phyloP scores from a whole-genome alignment of 1,140 invertebrate genomes.

The Trichonephila clavata region DNA sequence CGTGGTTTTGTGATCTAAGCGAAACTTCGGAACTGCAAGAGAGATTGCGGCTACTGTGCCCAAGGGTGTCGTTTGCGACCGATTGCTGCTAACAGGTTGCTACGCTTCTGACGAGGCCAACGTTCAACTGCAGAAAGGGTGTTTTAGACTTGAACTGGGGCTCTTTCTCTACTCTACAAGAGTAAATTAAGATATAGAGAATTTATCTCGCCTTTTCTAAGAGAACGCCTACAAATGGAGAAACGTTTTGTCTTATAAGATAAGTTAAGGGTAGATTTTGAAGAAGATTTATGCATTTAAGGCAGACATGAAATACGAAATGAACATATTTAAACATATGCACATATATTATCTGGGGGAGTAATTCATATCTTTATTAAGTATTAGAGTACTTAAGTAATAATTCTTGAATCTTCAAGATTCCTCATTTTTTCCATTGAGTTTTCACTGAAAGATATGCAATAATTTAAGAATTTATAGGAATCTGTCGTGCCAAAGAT shows the following conservation, averaged over 20 bases:
- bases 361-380: no score
- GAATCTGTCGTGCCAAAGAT: no score
- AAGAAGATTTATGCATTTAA: constrained; percentile 14
- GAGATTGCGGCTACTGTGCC: constrained; percentile 41
- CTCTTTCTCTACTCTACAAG: not conserved
- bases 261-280: not conserved
- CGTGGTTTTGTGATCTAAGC: constrained; percentile 66
- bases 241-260: not conserved
- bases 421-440: no score
- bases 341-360: no score
- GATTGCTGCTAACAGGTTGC: constrained; percentile 64
- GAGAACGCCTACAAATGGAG: not conserved
- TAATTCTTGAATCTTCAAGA: no score
- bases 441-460: no score
- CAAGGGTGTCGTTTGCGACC: constrained; percentile 67
- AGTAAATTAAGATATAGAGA: constrained; percentile 23
- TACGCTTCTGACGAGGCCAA: not conserved
- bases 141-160: not conserved
- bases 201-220: not conserved
- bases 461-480: no score
- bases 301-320: no score
- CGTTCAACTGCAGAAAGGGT: constrained; percentile 20
- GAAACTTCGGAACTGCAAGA: constrained; percentile 53
- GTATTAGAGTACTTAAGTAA: no score
- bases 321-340: not conserved